Base-by-base conservation (phyloP, 2,797 vertebrate genomes). In the Oreortyx pictus region DNA sequence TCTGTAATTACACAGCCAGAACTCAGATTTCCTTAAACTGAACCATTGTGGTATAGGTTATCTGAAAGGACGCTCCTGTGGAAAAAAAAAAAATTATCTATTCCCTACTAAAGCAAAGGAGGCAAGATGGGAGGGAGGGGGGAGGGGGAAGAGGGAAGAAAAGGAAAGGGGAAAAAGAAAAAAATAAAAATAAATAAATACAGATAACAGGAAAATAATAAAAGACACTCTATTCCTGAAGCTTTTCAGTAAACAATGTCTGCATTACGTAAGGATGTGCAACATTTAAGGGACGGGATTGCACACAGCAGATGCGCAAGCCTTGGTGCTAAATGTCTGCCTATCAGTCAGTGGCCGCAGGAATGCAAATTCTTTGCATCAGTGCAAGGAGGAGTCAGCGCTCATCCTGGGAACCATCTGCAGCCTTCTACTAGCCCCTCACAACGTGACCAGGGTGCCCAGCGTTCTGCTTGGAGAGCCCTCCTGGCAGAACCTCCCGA, bases 1-100 rank as follows among this genome's bases (percentile, higher is more conserved):
- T 56, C 66, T 16, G 14, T 83, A 92, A 91, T 89, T 94, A 86
- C 71, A 86, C 80, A 88, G 84, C 31, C 80, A 93, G 80, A 93
- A 80, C 68, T 64, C 52, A 74, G n/a, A 90, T 61, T 85, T 77
- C 35, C 74, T 90, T 80, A 70, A 90, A 92, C 92, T 14, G 14
- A 91, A 82, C 47, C 12, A 11, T 52, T 43, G 33, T 14, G 86
- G 43, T 7, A 57, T 23, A 79, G 43, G 65, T 35, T 71, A 35
- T 46, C 61, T 64, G 41, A 60, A 35, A 68, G 37, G 14, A 57
- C 10, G 27, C 33, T 50, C 27, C 10, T 24, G 31, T n/a, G 56
- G n/a, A n/a, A n/a, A 9, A 60, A 82, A 82, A 11, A 56, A 82
- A 82, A 54, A n/a, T 0, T 11, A 9, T 2, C 4, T 41, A 15